Evolutionary conservation across 2,888 invertebrate species (phyloP), one percentile per base, ranked within the genome.

Genomic region (Pristionchus maxplancki): DNA sequence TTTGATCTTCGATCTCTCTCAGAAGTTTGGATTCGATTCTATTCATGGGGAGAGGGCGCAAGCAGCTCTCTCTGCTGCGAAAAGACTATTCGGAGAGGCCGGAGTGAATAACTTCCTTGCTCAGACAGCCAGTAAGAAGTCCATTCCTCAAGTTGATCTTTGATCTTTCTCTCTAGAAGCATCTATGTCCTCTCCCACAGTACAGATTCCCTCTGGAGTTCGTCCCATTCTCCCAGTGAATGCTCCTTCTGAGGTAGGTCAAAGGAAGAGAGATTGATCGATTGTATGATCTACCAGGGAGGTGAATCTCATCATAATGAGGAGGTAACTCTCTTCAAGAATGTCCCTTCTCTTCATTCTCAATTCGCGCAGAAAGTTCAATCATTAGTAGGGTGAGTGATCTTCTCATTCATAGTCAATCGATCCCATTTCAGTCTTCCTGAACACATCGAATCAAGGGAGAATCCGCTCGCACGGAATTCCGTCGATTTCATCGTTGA

Each of bases 1-100:
- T n/a, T n/a, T 85, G n/a, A 85, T 37, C 82, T 82, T 82, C 53
- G 82, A 84, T 40, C 58, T 48, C 24, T 84, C 20, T n/a, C 74
- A 88, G 88, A 78, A 81, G n/a, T 88, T 88, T 40, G 88, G 88
- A 8, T 88, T 88, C 62, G 81, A 88, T 40, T 78, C 28, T 20
- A 81, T 88, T 31, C 40, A 81, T 44, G 88, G 88, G 20, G 88
- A 88, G 40, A 31, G 81, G n/a, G 88, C 88, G 9, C 78, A 88
- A 28, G 62, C 64, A 15, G 87, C 87, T 28, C 58, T 88, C 8
- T 28, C 88, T 31, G 62, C 88, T 13, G 88, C 88, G 5, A 78
- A 62, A 31, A 81, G 62, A 58, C 9, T 88, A 17, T 88, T 88
- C 44, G 88, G 88, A 53, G 88, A 88, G 11, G 48, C 31, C 5